Base-by-base conservation (phyloP, 2,888 invertebrate genomes). In the Altica lythri region DNA sequence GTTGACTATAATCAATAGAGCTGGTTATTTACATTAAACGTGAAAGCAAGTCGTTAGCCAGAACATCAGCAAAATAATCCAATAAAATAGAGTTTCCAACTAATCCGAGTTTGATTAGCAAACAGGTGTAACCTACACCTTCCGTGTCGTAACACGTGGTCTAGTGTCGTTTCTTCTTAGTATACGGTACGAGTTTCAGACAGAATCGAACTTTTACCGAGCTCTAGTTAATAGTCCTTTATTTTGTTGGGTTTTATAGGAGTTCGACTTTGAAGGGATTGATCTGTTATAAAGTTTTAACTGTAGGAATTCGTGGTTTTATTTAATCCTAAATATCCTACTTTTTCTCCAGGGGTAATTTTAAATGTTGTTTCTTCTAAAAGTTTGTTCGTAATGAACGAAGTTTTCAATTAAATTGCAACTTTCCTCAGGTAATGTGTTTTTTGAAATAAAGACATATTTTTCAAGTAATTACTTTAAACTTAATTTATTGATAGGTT, bases 171-270 rank as follows among this genome's bases (percentile, higher is more conserved):
- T 65, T 66, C 55, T 68, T 65, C 64, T 59, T 53, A 51, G 55
- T 53, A 52, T 64, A 66, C 64, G 65, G 61, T 62, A 56, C 62
- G 61, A 69, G 64, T 70, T 68, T 61, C 25, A 17, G 59, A 61
- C 59, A 60, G 60, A 63, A 61, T 66, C 60, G 61, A 70, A 71
- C 66, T 72, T 72, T 69, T 65, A 59, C 61, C 61, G 54, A 62
- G 67, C 70, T 71, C 68, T 69, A 65, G 68, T 68, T 71, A 70
- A 71, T 68, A 69, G 70, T 70, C 67, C 68, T 68, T 69, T 71
- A 70, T 70, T 71, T 70, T 66, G 68, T 70, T 68, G 57, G 66
- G 67, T 66, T 70, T 70, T 70, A 69, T 65, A 61, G 64, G 62
- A 60, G 62, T 60, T 61, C 59, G 60, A 58, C 58, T 57, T 63